Base-by-base conservation (phyloP, 2,797 vertebrate species). In the Tolypeutes matacus region DNA sequence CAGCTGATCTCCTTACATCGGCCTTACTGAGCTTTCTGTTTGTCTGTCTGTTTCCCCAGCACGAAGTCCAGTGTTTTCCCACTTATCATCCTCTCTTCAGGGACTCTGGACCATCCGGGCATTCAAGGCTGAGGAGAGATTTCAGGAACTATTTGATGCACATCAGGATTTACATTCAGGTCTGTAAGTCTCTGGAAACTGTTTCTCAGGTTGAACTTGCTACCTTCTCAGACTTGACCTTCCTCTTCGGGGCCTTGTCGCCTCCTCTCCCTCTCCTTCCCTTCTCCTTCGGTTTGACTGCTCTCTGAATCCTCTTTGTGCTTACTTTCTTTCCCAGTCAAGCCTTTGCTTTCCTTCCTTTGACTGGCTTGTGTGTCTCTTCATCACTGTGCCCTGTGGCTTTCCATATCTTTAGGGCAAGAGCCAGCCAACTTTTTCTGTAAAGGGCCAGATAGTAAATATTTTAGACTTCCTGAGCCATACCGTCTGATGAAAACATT, bases 81-180 rank as follows among this genome's bases (percentile, higher is more conserved):
- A 99, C 97, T 97, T 99, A n/a, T 99, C 99, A 0, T 99, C 99
- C 18, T 99, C 99, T 64, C 99, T 99, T 67, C 99, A 99, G 98
- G 99, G 99, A 58, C 98, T 99, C 96, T 99, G 99, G 98, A 99
- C 99, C 94, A 99, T 99, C 95, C 99, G 99, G 90, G 99, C 99
- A 20, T 99, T 99, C 96, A 99, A 97, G 98, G 99, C 98, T 31
- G 99, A 99, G 97, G 98, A 99, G 95, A 98, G 98, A 85, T 99
- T 99, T 97, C 99, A 99, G 97, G 98, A 99, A 82, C 96, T 99
- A 76, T 99, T 99, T 90, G 99, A 99, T 92, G 98, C 98, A 8
- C 98, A 99, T 97, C 99, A 99, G 98, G 99, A 99, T 98, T 98
- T 99, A 76, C 99, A 99, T 96, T 99, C 99, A 98, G 99, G 99